phyloP scores from a whole-genome alignment of 1,140 invertebrate species.

The Formica exsecta region DNA sequence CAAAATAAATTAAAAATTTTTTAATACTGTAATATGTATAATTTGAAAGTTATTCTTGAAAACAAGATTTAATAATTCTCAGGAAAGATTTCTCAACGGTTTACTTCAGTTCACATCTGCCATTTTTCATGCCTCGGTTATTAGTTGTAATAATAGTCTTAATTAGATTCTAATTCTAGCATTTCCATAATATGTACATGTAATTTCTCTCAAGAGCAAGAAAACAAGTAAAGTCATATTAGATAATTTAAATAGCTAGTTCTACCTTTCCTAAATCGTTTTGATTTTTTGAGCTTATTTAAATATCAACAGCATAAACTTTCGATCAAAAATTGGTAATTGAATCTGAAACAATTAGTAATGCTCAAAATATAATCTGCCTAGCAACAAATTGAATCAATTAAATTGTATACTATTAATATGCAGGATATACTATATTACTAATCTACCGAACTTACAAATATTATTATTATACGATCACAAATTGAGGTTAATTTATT shows the following conservation, averaged over 20 bases:
- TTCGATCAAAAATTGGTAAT: not conserved
- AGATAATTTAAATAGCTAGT: not conserved
- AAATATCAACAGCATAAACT: not conserved
- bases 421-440: not conserved
- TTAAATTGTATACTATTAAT: not conserved
- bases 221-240: not conserved
- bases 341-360: not conserved
- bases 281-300: not conserved
- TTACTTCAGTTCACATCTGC: not conserved
- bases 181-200: not conserved
- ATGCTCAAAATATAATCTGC: not conserved
- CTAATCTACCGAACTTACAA: not conserved
- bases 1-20: not conserved
- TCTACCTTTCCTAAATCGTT: not conserved
- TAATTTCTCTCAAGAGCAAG: conserved; percentile 8
- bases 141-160: not conserved
- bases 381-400: not conserved
- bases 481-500: conserved; percentile 10
- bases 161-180: not conserved
- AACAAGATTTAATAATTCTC: not conserved
- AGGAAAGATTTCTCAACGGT: not conserved
- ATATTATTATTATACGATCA: not conserved
- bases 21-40: not conserved
- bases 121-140: not conserved
- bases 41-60: not conserved